Conservation (phyloP, 2,888 invertebrate genomes). For the Drosophila tripunctata region DNA sequence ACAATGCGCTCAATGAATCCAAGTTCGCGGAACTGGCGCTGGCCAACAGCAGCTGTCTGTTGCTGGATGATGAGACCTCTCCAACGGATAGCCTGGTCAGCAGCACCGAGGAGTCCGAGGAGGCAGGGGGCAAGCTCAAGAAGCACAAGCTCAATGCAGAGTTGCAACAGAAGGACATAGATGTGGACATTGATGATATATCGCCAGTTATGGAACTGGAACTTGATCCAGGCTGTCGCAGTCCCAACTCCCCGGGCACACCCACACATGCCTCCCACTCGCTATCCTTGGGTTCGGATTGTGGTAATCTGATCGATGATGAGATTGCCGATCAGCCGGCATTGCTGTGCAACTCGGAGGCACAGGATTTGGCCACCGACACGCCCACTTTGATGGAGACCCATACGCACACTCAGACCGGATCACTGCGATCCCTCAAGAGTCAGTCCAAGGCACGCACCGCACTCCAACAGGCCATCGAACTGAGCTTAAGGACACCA, state of each 20-base stretch:
- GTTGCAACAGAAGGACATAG: constrained; percentile 84
- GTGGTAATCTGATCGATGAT: constrained; percentile 91
- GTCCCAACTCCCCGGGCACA: constrained; percentile 89
- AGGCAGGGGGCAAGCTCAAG: constrained; percentile 80
- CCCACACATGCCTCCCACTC: constrained; percentile 92
- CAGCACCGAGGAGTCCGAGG: constrained; percentile 83
- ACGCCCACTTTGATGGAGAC: constrained; percentile 84
- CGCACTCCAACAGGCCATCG: constrained; percentile 83
- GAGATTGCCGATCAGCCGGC: constrained; percentile 96
- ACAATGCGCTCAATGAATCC: constrained; percentile 79
- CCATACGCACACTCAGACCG: constrained; percentile 84
- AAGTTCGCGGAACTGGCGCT: constrained; percentile 91
- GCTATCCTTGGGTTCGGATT: constrained; percentile 89
- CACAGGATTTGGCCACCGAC: constrained; percentile 82
- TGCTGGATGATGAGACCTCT: constrained; percentile 93
- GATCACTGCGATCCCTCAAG: constrained; percentile 79
- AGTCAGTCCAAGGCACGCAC: constrained; percentile 80
- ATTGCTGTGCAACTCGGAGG: constrained; percentile 89
- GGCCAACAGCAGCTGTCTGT: constrained; percentile 87
- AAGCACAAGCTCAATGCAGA: constrained; percentile 84
- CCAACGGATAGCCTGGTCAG: constrained; percentile 91
- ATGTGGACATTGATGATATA: constrained; percentile 85
- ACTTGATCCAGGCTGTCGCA: constrained; percentile 60
- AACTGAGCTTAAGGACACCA: constrained; percentile 83
- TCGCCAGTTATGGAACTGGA: constrained; percentile 84